phyloP scores from a whole-genome alignment of 2,113 vertebrate species.

The Pleuronectes platessa region DNA sequence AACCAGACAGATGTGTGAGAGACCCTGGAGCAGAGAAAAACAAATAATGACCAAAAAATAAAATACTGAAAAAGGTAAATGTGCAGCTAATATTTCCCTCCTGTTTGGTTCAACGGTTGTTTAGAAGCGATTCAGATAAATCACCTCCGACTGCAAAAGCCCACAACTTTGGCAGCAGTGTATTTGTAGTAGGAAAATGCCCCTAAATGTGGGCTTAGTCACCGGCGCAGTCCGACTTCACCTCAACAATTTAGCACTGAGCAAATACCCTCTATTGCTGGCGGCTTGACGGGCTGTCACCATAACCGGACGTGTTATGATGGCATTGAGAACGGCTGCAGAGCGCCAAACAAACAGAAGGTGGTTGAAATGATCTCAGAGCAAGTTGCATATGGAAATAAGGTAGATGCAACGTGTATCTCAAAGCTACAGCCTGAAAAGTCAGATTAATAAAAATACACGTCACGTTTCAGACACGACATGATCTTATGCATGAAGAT shows the following conservation, averaged over 20 bases:
- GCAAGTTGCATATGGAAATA: neutral
- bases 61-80: neutral
- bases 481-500: constrained; percentile 12
- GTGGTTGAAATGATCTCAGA: constrained; percentile 9
- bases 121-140: constrained; percentile 39
- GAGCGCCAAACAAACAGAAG: constrained; percentile 26
- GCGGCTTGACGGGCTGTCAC: constrained; percentile 68
- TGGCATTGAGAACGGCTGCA: constrained; percentile 48
- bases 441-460: constrained; percentile 19
- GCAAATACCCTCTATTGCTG: constrained; percentile 26
- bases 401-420: neutral
- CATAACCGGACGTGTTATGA: constrained; percentile 65
- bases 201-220: constrained; percentile 54
- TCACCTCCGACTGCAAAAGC: constrained; percentile 47
- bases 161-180: constrained; percentile 64
- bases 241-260: constrained; percentile 51
- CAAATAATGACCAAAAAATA: neutral
- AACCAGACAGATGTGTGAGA: neutral
- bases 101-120: constrained; percentile 1
- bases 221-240: constrained; percentile 44
- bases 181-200: constrained; percentile 61
- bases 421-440: constrained; percentile 7
- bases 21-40: neutral
- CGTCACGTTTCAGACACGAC: neutral
- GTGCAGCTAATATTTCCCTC: neutral